Evolutionary conservation across 1,140 invertebrate genomes (phyloP).

Genomic region (Rhyacophila brunnea): DNA sequence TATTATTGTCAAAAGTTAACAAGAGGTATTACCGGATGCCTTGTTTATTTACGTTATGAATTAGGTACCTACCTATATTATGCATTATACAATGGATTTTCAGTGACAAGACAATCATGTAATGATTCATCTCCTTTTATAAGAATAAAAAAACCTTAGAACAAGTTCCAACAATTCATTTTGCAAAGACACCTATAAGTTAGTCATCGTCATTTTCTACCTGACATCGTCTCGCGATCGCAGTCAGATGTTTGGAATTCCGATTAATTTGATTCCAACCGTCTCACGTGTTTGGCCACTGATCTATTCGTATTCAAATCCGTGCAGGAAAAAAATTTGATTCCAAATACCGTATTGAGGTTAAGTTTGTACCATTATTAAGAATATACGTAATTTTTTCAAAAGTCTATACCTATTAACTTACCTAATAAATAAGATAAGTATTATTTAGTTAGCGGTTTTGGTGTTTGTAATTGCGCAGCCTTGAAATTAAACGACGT

Average conservation of each 20-base stretch:
- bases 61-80: no score
- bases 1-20: no score
- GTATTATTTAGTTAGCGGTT: not conserved
- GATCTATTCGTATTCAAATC: no score
- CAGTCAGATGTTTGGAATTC: conserved; percentile 31
- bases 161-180: no score
- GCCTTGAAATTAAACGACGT: not conserved
- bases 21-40: no score
- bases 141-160: no score
- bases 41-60: no score
- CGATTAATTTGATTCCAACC: conserved; percentile 27
- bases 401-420: not conserved
- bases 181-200: not conserved
- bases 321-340: conserved; percentile 29
- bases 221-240: not conserved
- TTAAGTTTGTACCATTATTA: conserved; percentile 17
- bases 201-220: conserved; percentile 20
- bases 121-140: no score
- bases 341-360: conserved; percentile 28
- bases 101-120: no score
- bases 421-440: not conserved
- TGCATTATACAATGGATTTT: no score
- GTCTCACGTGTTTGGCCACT: not conserved
- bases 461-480: not conserved
- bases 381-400: not conserved